phyloP scores from a whole-genome alignment of 2,113 vertebrate genomes.

The Cheilinus undulatus region DNA sequence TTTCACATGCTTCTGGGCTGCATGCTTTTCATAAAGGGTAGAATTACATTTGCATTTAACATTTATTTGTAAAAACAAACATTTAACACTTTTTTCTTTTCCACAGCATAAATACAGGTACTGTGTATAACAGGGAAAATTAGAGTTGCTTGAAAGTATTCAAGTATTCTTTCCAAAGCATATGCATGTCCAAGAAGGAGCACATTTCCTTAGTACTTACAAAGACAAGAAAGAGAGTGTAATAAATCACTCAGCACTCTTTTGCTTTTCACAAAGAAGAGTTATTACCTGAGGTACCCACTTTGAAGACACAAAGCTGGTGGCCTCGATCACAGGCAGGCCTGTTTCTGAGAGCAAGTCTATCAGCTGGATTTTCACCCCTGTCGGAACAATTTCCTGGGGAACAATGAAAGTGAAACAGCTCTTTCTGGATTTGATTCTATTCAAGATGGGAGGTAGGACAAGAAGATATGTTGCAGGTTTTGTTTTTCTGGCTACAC shows the following conservation, averaged over 20 bases:
- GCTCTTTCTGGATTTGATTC: slow-evolving; percentile 56
- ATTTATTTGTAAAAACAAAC: slow-evolving; percentile 26
- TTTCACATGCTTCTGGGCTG: slow-evolving; percentile 27
- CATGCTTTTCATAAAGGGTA: slow-evolving; percentile 11
- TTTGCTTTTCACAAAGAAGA: slow-evolving; percentile 49
- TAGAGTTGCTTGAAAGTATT: slow-evolving; percentile 10
- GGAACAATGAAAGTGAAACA: slow-evolving; percentile 62
- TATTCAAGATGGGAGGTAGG: slow-evolving; percentile 27
- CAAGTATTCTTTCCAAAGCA: slow-evolving; percentile 34
- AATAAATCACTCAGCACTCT: slow-evolving; percentile 73
- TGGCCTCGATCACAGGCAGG: slow-evolving; percentile 92
- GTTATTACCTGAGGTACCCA: slow-evolving; percentile 95
- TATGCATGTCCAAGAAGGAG: slow-evolving; percentile 18
- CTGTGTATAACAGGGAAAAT: slow-evolving; percentile 26
- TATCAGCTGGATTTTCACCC: slow-evolving; percentile 93
- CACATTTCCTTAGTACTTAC: slow-evolving; percentile 26
- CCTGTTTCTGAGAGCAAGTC: slow-evolving; percentile 92
- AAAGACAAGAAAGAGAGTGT: slow-evolving; percentile 52
- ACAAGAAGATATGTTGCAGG: slow-evolving; percentile 18
- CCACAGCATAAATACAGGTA: slow-evolving; percentile 19
- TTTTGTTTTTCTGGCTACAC: slow-evolving; percentile 4
- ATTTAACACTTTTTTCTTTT: slow-evolving; percentile 16
- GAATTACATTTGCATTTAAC: slow-evolving; percentile 22
- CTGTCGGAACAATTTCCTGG: slow-evolving; percentile 92
- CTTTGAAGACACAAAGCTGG: slow-evolving; percentile 95